Percentiles rank a stretch among this genome's conserved stretches.
Evolutionary conservation across 92 coral and sea anemone genomes (phyloP).

Genomic region (Umimayanthus kanabou): DNA sequence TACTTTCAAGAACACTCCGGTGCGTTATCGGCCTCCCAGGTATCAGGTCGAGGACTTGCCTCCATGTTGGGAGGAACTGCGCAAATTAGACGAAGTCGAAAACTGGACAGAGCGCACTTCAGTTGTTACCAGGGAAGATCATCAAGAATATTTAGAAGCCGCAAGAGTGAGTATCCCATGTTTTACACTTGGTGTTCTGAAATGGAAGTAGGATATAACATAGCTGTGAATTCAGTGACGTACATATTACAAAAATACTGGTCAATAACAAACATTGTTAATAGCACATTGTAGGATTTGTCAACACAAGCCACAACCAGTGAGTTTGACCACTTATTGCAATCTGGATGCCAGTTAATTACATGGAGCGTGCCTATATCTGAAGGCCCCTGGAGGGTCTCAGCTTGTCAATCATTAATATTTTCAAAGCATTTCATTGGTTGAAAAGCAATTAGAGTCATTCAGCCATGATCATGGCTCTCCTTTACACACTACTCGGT

Average conservation of each 20-base stretch:
- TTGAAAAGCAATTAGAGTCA: no score
- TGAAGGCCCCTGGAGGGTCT: no score
- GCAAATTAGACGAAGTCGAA: constrained; percentile 89
- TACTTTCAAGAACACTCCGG: constrained; percentile 84
- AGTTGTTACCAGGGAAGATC: constrained; percentile 92
- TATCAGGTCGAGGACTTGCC: constrained; percentile 47
- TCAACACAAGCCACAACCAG: no score
- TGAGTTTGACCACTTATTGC: no score
- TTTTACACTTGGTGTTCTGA: not conserved
- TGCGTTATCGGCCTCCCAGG: constrained; percentile 57
- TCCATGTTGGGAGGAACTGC: constrained; percentile 83
- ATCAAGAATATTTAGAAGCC: constrained; percentile 63
- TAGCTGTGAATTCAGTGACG: not conserved
- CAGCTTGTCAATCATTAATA: no score
- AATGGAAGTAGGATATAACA: not conserved
- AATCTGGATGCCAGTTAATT: no score
- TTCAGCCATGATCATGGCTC: no score
- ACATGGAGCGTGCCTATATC: no score
- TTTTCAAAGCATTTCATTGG: no score
- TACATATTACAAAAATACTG: not conserved
- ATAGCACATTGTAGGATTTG: no score
- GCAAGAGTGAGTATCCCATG: constrained; percentile 65
- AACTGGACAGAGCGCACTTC: constrained; percentile 96
- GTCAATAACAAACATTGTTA: no score
- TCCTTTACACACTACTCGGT: no score